These are phyloP conservation scores for Oryzaephilus surinamensis DNA, from an alignment of 1,140 invertebrate species.

Conservation along the genomic window DNA sequence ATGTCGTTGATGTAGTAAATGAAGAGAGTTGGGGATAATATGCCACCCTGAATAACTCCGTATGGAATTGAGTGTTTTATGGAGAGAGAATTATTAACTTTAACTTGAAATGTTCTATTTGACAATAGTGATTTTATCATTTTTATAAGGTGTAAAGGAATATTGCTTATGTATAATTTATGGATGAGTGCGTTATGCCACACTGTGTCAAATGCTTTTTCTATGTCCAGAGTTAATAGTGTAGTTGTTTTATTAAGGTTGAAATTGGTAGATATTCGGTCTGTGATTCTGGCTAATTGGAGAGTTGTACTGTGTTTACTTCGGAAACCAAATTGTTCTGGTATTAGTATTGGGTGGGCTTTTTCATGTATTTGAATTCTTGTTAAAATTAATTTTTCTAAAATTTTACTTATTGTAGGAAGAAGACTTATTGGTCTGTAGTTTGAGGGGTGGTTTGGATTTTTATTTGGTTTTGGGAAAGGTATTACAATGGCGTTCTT, in stretches of 20 bases:
- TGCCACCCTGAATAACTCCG: conserved; percentile 23
- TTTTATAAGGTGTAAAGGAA: background rate
- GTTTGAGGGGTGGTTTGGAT: conserved; percentile 1
- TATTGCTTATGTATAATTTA: conserved; percentile 4
- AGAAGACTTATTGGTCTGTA: conserved; percentile 23
- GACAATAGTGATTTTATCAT: background rate
- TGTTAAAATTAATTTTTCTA: conserved; percentile 16
- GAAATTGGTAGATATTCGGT: conserved; percentile 1
- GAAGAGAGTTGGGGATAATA: conserved; percentile 20
- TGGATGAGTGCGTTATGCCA: background rate
- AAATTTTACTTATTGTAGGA: conserved; percentile 14
- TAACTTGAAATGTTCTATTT: background rate
- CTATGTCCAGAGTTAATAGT: conserved; percentile 10
- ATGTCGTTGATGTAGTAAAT: conserved; percentile 18
- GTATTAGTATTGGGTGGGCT: background rate
- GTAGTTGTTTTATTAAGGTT: background rate
- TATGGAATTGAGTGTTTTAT: conserved; percentile 7
- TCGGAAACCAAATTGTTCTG: conserved; percentile 12
- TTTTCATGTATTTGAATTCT: background rate
- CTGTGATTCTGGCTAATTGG: background rate
- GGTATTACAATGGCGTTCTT: conserved; percentile 33
- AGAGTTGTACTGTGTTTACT: background rate
- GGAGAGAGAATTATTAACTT: background rate
- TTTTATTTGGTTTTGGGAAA: conserved; percentile 32
- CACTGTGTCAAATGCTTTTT: conserved; percentile 29